Conservation (phyloP, 1,140 invertebrate genomes). For the Drosophila virilis region DNA sequence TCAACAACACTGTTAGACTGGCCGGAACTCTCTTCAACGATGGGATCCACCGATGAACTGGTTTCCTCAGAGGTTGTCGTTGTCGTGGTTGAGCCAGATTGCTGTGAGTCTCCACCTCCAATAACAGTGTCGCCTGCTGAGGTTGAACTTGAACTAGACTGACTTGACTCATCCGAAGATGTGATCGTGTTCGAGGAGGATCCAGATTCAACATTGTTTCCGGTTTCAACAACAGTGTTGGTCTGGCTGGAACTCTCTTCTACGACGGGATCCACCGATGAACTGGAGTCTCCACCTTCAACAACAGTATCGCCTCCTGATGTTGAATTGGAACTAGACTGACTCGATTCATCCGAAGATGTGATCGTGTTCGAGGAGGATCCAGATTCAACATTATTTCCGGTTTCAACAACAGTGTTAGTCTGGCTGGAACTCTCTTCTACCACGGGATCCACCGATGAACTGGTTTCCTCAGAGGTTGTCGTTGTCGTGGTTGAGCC, state of each 20-base stretch:
- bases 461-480: too few species aligned
- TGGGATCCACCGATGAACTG: background rate
- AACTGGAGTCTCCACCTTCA: background rate
- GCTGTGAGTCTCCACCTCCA: background rate
- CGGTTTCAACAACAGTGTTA: constrained; percentile 2
- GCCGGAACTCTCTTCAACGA: background rate
- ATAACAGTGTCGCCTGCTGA: background rate
- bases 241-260: background rate
- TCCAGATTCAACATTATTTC: background rate
- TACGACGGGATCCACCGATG: constrained; percentile 1
- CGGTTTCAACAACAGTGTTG: background rate
- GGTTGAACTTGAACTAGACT: background rate
- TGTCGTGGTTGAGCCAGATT: constrained; percentile 3
- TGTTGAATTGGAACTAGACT: background rate
- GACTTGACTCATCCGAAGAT: background rate
- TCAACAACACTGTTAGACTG: background rate
- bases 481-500: too few species aligned
- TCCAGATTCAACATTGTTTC: background rate
- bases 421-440: background rate
- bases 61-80: background rate
- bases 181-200: background rate
- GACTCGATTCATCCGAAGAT: background rate
- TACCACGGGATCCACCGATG: background rate
- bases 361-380: background rate
- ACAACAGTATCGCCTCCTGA: background rate